Evolutionary conservation across 2,797 vertebrate species (phyloP).

Genomic region (Pipistrellus pygmaeus): DNA sequence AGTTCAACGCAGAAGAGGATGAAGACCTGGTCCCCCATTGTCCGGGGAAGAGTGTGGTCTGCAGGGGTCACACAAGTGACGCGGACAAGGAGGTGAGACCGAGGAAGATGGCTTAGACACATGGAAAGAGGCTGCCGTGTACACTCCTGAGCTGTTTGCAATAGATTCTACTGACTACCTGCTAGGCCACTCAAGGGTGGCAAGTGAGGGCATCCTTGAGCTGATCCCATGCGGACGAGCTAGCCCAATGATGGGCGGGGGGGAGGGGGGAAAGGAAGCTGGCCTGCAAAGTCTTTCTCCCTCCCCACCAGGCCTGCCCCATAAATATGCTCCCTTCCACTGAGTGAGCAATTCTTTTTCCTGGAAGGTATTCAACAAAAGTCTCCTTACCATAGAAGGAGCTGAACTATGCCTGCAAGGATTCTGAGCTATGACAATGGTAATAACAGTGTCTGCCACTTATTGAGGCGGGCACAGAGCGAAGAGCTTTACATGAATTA

Average conservation of each 20-base stretch:
- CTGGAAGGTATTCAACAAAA: conserved; percentile 80
- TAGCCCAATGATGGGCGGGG: conserved; percentile 80
- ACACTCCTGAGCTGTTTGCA: background rate
- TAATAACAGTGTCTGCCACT: background rate
- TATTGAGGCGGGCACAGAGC: background rate
- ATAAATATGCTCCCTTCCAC: conserved; percentile 80
- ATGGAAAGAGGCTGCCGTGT: background rate
- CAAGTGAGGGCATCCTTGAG: conserved; percentile 76
- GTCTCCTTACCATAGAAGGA: conserved; percentile 51
- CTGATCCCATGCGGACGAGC: conserved; percentile 66
- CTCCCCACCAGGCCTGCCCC: conserved; percentile 68
- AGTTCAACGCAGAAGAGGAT: background rate
- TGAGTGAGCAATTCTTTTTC: conserved; percentile 82
- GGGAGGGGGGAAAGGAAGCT: conserved; percentile 84
- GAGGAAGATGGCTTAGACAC: background rate
- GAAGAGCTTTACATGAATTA: background rate
- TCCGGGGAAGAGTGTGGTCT: background rate
- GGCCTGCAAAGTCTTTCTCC: conserved; percentile 83
- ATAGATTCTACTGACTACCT: background rate
- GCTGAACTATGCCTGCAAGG: background rate
- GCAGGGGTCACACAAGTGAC: background rate
- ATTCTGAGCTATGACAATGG: background rate
- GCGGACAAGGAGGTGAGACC: background rate
- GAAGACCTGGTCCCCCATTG: too few species aligned
- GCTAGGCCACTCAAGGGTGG: background rate